Evolutionary conservation across 1,140 invertebrate species (phyloP).

Genomic region (Bacillus rossius): DNA sequence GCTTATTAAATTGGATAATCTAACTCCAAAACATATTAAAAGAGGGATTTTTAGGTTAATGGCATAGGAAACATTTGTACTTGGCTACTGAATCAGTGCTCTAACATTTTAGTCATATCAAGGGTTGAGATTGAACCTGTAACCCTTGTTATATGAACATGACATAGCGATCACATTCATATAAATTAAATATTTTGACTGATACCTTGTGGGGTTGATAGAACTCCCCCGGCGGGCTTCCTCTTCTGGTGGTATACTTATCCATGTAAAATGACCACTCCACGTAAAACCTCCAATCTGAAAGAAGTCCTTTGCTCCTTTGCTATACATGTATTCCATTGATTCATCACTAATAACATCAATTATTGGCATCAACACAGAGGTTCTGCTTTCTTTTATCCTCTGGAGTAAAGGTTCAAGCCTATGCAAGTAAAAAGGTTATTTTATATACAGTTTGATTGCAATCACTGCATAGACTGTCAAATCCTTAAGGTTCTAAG

Average conservation of each 20-base stretch:
- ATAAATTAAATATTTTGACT: too few relatives aligned
- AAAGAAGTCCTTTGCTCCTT: conserved; percentile 45
- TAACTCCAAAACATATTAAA: too few relatives aligned
- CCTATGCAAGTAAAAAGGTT: conserved; percentile 36
- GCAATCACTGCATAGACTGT: too few relatives aligned
- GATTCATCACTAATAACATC: conserved; percentile 87
- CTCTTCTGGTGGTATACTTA: conserved; percentile 38
- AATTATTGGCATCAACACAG: conserved; percentile 87
- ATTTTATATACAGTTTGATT: conserved; percentile 9
- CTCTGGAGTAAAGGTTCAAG: conserved; percentile 80
- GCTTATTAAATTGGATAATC: too few relatives aligned
- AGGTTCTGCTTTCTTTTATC: conserved; percentile 69
- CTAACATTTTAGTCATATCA: too few relatives aligned
- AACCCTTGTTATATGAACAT: too few relatives aligned
- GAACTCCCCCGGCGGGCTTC: conserved; percentile 11
- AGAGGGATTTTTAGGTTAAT: too few relatives aligned
- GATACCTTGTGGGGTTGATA: conserved; percentile 38
- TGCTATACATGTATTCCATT: conserved; percentile 70
- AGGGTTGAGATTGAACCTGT: too few relatives aligned
- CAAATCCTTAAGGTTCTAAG: too few relatives aligned
- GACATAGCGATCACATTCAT: too few relatives aligned
- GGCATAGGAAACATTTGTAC: too few relatives aligned
- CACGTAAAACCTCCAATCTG: conserved; percentile 83
- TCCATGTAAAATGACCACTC: conserved; percentile 88
- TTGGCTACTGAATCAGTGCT: too few relatives aligned